Evolutionary conservation across 2,797 vertebrate genomes (phyloP), one percentile per base, ranked within the genome.

Genomic region (Sebastes vulpes): DNA sequence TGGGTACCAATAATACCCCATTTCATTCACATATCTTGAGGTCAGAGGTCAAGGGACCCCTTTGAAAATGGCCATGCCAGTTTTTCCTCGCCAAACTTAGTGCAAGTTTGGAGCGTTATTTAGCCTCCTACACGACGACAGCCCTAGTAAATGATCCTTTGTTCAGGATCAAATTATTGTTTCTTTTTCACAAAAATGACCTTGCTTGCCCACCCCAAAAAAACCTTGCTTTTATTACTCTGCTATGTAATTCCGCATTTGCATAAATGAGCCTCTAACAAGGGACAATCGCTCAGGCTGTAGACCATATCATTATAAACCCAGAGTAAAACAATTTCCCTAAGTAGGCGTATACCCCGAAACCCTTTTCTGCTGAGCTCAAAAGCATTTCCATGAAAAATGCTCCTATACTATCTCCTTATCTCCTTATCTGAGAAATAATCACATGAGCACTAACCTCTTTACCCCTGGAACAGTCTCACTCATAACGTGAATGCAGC

Each of bases 361-460:
- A 58, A 50, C 64, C 38, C 63, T 52, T 71, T 75, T 54, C 35
- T 26, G 50, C 42, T 6, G 48, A 66, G 38, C 65, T 83, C 28
- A 76, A 67, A 63, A 38, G 29, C 50, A 83, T 71, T 73, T 83
- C 70, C 67, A 89, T 82, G 32, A 75, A 78, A 83, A 86, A 75
- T 20, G 26, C 20, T 48, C 29, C 26, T 4, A n/a, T 42, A 38
- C 65, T 71, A 65, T 65, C 74, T 64, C 38, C 8, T 72, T 32
- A 63, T 81, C 75, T 63, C 61, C 65, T 79, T 1, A 50, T 23
- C 64, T 58, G 50, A 78, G 64, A 59, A 74, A 73, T 50, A 79
- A 79, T 85, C 85, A 67, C 32, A 53, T 50, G 74, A 75, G 29
- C 7, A 72, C 42, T 53, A 42, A 76, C 77, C 84, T 75, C 75